Percentiles rank a stretch among this genome's conserved stretches.
Evolutionary conservation across 2,888 invertebrate genomes (phyloP).

Genomic region (Elmis aenea): DNA sequence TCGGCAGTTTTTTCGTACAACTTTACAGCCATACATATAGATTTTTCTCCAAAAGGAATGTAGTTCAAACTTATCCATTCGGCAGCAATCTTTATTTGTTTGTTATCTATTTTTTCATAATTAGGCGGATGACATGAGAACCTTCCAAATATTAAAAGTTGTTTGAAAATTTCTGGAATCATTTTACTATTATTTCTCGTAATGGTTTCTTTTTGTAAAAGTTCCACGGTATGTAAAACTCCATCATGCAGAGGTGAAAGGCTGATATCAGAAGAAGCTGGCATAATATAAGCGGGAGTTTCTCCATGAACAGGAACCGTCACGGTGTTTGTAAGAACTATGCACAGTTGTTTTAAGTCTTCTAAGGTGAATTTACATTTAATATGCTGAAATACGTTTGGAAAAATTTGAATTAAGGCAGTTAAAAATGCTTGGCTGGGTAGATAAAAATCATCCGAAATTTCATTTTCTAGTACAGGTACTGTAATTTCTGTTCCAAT

Average conservation of each 20-base stretch:
- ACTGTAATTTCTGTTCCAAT: conserved; percentile 77
- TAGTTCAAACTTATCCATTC: conserved; percentile 78
- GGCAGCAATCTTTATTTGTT: conserved; percentile 48
- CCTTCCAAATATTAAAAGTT: conserved; percentile 61
- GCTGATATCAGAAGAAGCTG: conserved; percentile 67
- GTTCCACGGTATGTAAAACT: conserved; percentile 79
- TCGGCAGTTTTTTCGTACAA: conserved; percentile 71
- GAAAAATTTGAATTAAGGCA: conserved; percentile 92
- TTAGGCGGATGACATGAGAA: conserved; percentile 66
- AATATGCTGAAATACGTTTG: conserved; percentile 88
- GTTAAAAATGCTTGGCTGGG: conserved; percentile 93
- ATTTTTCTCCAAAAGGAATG: conserved; percentile 80
- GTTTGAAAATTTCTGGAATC: conserved; percentile 63
- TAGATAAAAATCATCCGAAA: conserved; percentile 62
- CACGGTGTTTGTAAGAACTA: conserved; percentile 70
- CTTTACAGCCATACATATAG: conserved; percentile 67
- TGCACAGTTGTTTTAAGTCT: conserved; percentile 77
- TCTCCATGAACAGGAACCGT: conserved; percentile 77
- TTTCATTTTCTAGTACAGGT: conserved; percentile 47
- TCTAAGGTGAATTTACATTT: conserved; percentile 56
- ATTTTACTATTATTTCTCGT: conserved; percentile 53
- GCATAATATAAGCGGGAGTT: conserved; percentile 74
- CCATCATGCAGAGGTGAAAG: conserved; percentile 81
- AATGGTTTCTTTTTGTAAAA: conserved; percentile 73
- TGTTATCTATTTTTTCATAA: conserved; percentile 53